Evolutionary conservation across 2,888 invertebrate genomes (phyloP).

Genomic region (Aphodius sticticus): DNA sequence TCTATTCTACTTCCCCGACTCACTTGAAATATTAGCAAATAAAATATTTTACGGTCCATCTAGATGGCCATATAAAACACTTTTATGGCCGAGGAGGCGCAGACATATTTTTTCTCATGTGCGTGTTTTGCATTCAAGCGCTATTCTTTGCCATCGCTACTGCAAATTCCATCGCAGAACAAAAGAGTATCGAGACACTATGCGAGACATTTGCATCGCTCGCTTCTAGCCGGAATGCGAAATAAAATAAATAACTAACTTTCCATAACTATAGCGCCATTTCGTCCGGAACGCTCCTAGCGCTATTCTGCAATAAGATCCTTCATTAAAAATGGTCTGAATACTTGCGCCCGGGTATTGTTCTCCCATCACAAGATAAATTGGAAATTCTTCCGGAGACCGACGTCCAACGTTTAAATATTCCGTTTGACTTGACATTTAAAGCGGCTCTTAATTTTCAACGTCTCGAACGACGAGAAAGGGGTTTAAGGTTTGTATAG

Average conservation of each 20-base stretch:
- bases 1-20: not conserved
- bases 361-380: not conserved
- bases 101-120: not conserved
- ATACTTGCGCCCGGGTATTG: not conserved
- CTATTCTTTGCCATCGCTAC: not conserved
- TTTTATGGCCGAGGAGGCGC: not conserved
- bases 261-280: not conserved
- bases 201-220: not conserved
- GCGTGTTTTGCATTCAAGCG: not conserved
- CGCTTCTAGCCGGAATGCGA: not conserved
- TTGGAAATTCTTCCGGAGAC: not conserved
- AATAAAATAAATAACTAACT: not conserved
- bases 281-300: not conserved
- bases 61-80: not conserved
- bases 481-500: not conserved
- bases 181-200: not conserved
- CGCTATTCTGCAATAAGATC: not conserved
- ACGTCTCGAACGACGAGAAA: not conserved
- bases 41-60: slow-evolving; percentile 4
- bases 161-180: not conserved
- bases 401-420: not conserved
- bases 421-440: not conserved
- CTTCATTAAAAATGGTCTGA: slow-evolving; percentile 4
- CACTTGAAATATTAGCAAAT: slow-evolving; percentile 4
- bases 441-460: not conserved